phyloP scores from a whole-genome alignment of 2,113 vertebrate genomes.

The Passer domesticus region DNA sequence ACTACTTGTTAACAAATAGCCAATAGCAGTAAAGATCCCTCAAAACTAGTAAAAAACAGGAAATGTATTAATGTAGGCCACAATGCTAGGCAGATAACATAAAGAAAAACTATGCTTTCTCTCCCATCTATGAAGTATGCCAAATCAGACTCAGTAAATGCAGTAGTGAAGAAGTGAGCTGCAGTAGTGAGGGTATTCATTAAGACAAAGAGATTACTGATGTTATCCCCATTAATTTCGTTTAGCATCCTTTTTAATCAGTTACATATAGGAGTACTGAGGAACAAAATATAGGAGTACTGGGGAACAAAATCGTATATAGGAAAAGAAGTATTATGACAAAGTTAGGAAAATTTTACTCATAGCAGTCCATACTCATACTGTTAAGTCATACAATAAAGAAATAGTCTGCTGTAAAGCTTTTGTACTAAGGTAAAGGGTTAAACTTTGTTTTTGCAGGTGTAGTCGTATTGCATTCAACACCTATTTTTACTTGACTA shows the following conservation, averaged over 20 bases:
- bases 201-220: neutral
- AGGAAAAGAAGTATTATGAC: neutral
- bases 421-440: neutral
- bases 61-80: neutral
- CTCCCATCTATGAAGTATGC: neutral
- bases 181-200: neutral
- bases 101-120: neutral
- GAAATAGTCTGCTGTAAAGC: neutral
- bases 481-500: neutral
- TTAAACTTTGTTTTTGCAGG: neutral
- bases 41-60: neutral
- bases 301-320: neutral
- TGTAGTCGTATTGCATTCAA: neutral
- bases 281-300: neutral
- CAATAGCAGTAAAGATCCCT: neutral
- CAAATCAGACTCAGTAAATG: neutral
- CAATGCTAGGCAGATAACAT: neutral
- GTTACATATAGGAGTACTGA: neutral
- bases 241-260: neutral
- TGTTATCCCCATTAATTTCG: neutral
- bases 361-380: neutral
- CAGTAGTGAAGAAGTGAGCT: neutral
- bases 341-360: neutral
- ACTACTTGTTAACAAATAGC: too few relatives aligned
- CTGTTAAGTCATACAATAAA: neutral